Percentiles rank a stretch among this genome's conserved stretches.
These are phyloP conservation scores for Aurelia aurita DNA, from an alignment of 30 jellyfish, hydroid and myxozoan species.

Conservation along the genomic window DNA sequence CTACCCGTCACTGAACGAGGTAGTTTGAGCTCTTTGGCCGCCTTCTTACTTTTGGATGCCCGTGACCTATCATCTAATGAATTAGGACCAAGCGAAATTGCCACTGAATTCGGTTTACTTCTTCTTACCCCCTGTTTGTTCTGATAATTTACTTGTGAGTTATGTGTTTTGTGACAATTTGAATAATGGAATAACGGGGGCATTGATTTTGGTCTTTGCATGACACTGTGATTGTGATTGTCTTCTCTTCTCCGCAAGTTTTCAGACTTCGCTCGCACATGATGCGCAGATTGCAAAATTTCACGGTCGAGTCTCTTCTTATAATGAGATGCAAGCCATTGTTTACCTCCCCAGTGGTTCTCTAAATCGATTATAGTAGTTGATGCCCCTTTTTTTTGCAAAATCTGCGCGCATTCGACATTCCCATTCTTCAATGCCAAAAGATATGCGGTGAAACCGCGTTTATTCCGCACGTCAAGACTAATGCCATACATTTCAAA, in stretches of 20 bases:
- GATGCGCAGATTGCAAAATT: conserved; percentile 10
- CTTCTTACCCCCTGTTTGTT: background rate
- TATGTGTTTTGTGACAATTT: no score
- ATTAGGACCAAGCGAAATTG: background rate
- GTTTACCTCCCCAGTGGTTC: conserved; percentile 43
- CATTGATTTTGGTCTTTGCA: conserved; percentile 45
- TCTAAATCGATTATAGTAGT: conserved; percentile 29
- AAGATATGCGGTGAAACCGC: conserved; percentile 63
- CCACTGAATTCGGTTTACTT: background rate
- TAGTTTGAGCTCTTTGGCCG: background rate
- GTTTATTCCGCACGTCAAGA: conserved; percentile 43
- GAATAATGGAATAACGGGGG: conserved; percentile 20
- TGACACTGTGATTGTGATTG: background rate
- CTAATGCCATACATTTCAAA: conserved; percentile 25
- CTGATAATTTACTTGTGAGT: background rate
- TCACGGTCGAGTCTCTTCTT: conserved; percentile 20
- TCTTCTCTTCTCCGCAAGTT: background rate
- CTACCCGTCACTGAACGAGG: background rate
- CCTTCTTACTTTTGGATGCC: no score
- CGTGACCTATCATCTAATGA: background rate
- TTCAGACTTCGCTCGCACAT: conserved; percentile 27
- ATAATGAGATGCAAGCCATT: conserved; percentile 50
- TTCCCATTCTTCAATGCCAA: conserved; percentile 62
- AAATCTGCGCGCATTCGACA: conserved; percentile 49
- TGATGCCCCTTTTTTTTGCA: conserved; percentile 54